Evolutionary conservation across 2,113 vertebrate genomes (phyloP).

Genomic region (Desmodus rotundus): DNA sequence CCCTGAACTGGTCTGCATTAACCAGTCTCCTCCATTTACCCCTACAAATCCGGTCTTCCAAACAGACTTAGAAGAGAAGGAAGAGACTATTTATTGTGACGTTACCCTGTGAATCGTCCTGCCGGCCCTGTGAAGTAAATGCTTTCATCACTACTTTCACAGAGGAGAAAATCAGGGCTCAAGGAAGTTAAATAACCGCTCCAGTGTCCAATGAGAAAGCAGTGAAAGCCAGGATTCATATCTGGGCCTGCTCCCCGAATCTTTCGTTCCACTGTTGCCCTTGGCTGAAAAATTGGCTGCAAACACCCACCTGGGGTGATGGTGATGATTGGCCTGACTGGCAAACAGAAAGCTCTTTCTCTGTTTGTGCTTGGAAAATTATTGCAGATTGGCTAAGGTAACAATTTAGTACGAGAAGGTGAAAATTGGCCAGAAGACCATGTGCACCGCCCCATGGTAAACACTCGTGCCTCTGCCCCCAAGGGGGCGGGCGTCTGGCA

Average conservation of each 20-base stretch:
- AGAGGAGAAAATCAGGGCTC: background rate
- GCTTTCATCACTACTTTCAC: background rate
- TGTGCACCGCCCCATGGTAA: rapidly evolving
- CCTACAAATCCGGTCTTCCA: background rate
- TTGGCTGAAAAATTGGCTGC: background rate
- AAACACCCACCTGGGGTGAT: background rate
- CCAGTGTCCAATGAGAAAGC: background rate
- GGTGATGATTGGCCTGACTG: background rate
- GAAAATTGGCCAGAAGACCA: background rate
- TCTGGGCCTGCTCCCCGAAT: rapidly evolving
- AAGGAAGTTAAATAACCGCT: background rate
- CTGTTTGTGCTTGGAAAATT: slow-evolving; percentile 28
- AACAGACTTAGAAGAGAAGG: background rate
- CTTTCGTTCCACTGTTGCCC: background rate
- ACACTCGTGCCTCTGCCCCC: background rate
- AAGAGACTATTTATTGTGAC: background rate
- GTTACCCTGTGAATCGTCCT: background rate
- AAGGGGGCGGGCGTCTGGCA: background rate
- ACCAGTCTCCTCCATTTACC: rapidly evolving
- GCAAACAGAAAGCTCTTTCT: background rate
- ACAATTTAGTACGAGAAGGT: slow-evolving; percentile 16
- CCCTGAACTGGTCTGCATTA: rapidly evolving
- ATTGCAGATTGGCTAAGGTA: slow-evolving; percentile 32
- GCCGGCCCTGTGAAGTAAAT: background rate
- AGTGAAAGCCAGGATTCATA: too few relatives aligned